Percentiles rank a stretch among this genome's conserved stretches.
Conservation (phyloP, 1,140 invertebrate species). For the Marisa cornuarietis region DNA sequence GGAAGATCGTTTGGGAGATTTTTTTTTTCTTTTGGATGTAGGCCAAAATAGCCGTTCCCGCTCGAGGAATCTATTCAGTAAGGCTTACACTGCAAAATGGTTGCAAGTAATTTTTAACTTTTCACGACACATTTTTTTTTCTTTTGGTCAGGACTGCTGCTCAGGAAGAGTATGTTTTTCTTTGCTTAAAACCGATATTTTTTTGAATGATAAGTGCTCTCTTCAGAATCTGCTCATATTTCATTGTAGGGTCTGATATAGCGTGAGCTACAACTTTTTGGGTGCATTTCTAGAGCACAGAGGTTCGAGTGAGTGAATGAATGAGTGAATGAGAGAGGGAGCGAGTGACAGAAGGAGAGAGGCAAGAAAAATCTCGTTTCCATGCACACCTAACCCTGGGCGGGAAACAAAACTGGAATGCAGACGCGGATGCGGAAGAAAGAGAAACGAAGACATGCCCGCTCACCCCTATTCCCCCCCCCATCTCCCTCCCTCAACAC, state of each 20-base stretch:
- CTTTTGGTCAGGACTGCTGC: not conserved
- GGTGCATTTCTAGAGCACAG: not conserved
- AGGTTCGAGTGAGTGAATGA: not conserved
- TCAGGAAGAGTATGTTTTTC: not conserved
- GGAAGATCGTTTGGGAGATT: too few species aligned
- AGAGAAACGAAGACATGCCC: too few species aligned
- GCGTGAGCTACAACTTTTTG: not conserved
- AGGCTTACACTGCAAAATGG: too few species aligned
- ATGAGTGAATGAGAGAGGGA: constrained; percentile 1
- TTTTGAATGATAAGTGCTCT: not conserved
- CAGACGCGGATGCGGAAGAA: too few species aligned
- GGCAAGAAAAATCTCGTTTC: not conserved
- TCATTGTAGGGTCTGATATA: not conserved
- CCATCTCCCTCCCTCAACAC: not conserved
- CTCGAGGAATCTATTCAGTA: too few species aligned
- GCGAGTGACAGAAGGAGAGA: not conserved
- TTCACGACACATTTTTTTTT: not conserved
- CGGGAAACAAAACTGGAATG: too few species aligned
- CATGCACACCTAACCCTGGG: not conserved
- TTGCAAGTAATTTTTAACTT: too few species aligned
- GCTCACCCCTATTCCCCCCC: not conserved
- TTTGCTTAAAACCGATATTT: not conserved
- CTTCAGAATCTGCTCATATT: not conserved
- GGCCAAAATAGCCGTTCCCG: too few species aligned
- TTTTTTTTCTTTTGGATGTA: too few species aligned